These are phyloP conservation scores for Halocynthia aurantium DNA, from an alignment of 23 tunicate genomes.

Conservation along the genomic window DNA sequence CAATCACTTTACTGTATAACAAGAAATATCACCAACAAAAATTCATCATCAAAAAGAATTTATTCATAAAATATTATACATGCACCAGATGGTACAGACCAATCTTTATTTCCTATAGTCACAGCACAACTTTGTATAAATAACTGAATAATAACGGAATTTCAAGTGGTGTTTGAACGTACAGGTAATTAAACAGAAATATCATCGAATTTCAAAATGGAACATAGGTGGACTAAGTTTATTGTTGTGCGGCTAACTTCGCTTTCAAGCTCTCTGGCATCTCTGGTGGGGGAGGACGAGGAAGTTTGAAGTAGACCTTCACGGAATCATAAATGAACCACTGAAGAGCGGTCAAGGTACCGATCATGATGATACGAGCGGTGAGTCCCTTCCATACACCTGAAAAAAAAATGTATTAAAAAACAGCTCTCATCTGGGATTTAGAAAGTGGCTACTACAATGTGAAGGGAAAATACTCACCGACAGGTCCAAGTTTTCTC, in stretches of 20 bases:
- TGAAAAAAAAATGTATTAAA: constrained; percentile 2
- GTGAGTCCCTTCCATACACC: constrained; percentile 98
- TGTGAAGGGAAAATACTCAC: constrained; percentile 21
- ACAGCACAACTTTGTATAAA: no score
- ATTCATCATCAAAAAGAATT: no score
- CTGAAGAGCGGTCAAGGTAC: constrained; percentile 99
- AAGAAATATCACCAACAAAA: no score
- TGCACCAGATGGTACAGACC: no score
- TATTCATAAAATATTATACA: no score
- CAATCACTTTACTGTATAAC: no score
- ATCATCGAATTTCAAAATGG: no score
- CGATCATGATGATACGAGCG: constrained; percentile 99
- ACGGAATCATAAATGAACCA: constrained; percentile 99
- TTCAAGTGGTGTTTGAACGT: no score
- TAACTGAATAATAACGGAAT: no score
- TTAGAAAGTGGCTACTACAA: not conserved
- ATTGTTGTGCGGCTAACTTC: constrained; percentile 38
- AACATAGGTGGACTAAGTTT: constrained; percentile 1
- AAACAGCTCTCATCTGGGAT: not conserved
- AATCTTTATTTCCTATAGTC: no score
- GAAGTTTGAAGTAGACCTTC: constrained; percentile 95
- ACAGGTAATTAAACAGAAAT: no score
- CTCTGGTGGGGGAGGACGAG: constrained; percentile 99
- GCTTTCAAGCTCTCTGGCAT: constrained; percentile 96
- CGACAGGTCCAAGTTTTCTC: constrained; percentile 95